Base-by-base conservation (phyloP, 2,888 invertebrate genomes). In the Papilio protenor region DNA sequence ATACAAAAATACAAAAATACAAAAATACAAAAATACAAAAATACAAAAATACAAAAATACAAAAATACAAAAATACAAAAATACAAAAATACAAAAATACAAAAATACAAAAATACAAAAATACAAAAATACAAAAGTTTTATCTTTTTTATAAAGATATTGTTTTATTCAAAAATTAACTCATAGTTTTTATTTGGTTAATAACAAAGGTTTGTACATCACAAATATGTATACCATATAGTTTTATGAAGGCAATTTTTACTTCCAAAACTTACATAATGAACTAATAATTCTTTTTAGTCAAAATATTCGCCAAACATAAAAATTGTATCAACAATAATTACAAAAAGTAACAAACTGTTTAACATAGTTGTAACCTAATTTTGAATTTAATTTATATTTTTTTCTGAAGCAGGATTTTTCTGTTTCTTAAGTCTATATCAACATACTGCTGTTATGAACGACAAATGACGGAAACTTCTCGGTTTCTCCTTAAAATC, bases 71-170 rank as follows among this genome's bases (percentile, higher is more conserved):
- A n/a, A n/a, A n/a, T n/a, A n/a, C n/a, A n/a, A n/a, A n/a, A n/a
- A n/a, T n/a, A n/a, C n/a, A n/a, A n/a, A n/a, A n/a, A n/a, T n/a
- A n/a, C n/a, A n/a, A n/a, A n/a, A n/a, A n/a, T n/a, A n/a, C n/a
- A n/a, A n/a, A n/a, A n/a, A n/a, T n/a, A n/a, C n/a, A n/a, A n/a
- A n/a, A n/a, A n/a, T n/a, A n/a, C n/a, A n/a, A n/a, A n/a, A n/a
- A n/a, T n/a, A n/a, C n/a, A n/a, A n/a, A n/a, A n/a, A n/a, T n/a
- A n/a, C n/a, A n/a, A n/a, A n/a, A n/a, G n/a, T n/a, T n/a, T 66
- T 66, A 66, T 66, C 40, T 66, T 66, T 66, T 66, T 33, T 66
- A 40, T 40, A 64, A 66, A 66, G 40, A 61, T 64, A 66, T 40
- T 66, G 66, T 66, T 66, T 66, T 73, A 55, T 52, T 57, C 45